Base-by-base conservation (phyloP, 1,140 invertebrate genomes). In the Physella acuta region DNA sequence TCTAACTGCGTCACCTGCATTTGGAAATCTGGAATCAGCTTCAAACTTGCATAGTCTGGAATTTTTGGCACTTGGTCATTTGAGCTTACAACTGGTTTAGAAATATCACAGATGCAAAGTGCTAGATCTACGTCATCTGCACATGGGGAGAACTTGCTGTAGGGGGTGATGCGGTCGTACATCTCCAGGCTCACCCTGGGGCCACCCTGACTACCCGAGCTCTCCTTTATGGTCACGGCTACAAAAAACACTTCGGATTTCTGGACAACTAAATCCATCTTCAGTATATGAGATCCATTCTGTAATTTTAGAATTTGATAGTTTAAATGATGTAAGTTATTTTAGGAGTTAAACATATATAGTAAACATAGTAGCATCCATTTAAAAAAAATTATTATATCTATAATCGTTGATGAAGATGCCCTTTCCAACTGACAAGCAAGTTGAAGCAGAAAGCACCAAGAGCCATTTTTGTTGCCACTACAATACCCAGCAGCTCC, bases 161-260 rank as follows among this genome's bases (percentile, higher is more conserved):
- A 80, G 1, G 73, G 71, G 14, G 79, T 73, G 26, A 76, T 75
- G 17, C 79, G 71, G 24, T 78, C 74, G 63, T 73, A 76, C 3
- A 33, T 72, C n/a, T 70, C 53, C 20, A 79, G 37, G 16, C 58
- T 17, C 34, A 76, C 65, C 14, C 26, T 26, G 24, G 39, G 36
- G 0, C n/a, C 28, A 33, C 52, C 58, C 28, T 33, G 44, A 14
- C 36, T 39, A 3, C 55, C 24, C 24, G 28, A 26, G n/a, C 39
- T 65, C 0, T 56, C 26, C 33, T 44, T 24, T 30, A 61, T 55
- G 34, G 4, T 37, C 14, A 79, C 68, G 33, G 72, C 68, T 3
- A 76, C 74, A 60, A 79, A 74, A 65, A 80, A 79, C 14, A 80
- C 56, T 52, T 80, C 75, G 2, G 63, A 24, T 0, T 65, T 53